Base-by-base conservation (phyloP, 2,113 vertebrate species). In the Clarias macrocephalus region DNA sequence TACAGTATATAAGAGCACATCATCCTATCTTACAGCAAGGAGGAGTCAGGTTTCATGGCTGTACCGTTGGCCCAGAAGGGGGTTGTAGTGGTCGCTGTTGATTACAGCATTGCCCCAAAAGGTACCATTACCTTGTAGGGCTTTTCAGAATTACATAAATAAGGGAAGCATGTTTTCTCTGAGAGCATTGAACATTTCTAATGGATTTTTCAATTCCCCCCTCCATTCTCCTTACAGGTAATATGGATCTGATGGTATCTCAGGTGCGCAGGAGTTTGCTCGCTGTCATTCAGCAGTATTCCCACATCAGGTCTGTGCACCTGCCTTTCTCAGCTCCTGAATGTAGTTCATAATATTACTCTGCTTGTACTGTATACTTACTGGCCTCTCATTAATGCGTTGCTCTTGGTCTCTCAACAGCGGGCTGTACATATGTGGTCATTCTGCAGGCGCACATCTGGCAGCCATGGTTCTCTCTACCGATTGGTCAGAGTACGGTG, bases 381-480 rank as follows among this genome's bases (percentile, higher is more conserved):
- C 19, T 62, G 21, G 9, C 18, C 25, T 6, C 63, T n/a, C 37
- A 33, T 28, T n/a, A 52, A 54, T 23, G 28, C 28, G 25, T 81
- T 9, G 0, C 12, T 48, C 3, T 37, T 0, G 16, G 63, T 81
- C 59, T 16, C 25, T 87, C 80, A 63, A 56, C 92, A 99, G 98
- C 33, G 97, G 96, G 0, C 68, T 99, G 83, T 99, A 97, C 89
- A 89, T 99, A 88, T 99, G 97, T 3, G 98, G 98, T 70, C 98
- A 99, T 91, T 99, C 98, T 0, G 97, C 98, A 0, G 98, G 98
- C 0, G 98, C 97, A 80, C 98, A 99, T 62, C 92, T 99, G 88
- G 96, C 94, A 0, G 95, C 97, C 30, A 98, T 99, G 98, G 92
- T 96, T 62, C 95, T 99, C 72, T 95, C 95, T 86, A 96, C 96